Base-by-base conservation (phyloP, 1,140 invertebrate genomes). In the Brachionus asplanchnoidis region DNA sequence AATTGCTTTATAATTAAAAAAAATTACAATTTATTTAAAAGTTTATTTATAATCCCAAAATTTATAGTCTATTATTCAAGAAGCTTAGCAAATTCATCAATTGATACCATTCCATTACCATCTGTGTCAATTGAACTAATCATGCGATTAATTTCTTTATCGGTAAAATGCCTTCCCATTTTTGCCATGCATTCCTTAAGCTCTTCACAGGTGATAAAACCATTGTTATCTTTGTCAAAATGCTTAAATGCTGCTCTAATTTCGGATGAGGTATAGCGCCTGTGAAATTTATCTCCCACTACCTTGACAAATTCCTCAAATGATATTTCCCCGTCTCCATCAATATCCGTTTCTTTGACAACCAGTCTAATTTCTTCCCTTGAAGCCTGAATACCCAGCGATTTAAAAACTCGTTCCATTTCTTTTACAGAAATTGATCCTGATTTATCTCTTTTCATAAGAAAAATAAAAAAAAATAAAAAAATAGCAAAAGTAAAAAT, bases 211-310 rank as follows among this genome's bases (percentile, higher is more conserved):
- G 36, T 28, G 2, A 84, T 84, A 5, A 68, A 68, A 0, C 80
- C 80, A 50, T 42, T 5, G 11, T 11, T 12, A 53, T 84, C 14
- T 68, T 70, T 40, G n/a, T 84, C 80, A 23, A 84, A 84, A 12
- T 36, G 26, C 0, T 36, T 11, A 32, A 84, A 84, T 4, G 65
- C 53, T 12, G 23, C 32, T 46, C 11, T 40, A 32, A 84, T 36
- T 5, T 84, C 32, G 1, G 4, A 28, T 28, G 70, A 4, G 2
- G 75, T 56, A 40, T n/a, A 46, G 6, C n/a, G n/a, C n/a, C 32
- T 23, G 17, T 17, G 0, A 17, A 40, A 1, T 28, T 42, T 46
- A n/a, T 17, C 50, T 14, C 28, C 75, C 75, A 78, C 50, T 9
- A 78, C 75, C 14, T 14, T 36, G 0, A 12, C 40, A 20, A 78